Evolutionary conservation across 2,797 vertebrate genomes (phyloP).

Genomic region (Micrastur ruficollis): DNA sequence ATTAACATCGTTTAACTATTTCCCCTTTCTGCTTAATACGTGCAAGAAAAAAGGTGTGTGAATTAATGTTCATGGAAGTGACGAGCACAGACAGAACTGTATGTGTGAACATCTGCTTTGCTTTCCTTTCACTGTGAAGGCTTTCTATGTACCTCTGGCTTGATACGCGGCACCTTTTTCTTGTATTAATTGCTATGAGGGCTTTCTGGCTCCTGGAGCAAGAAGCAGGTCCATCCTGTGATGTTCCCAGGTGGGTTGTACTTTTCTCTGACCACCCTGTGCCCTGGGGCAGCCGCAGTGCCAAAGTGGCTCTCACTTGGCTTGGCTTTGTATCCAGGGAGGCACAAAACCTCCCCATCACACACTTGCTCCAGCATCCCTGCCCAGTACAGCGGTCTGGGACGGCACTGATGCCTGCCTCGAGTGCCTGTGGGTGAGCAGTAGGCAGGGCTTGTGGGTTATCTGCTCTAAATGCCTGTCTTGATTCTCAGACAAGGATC

Average conservation of each 20-base stretch:
- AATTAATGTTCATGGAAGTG: background rate
- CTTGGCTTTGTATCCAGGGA: background rate
- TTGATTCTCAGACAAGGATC: background rate
- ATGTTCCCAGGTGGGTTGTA: background rate
- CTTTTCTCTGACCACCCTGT: background rate
- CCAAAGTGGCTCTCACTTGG: background rate
- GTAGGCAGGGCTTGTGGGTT: background rate
- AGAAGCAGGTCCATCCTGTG: background rate
- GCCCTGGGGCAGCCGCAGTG: background rate
- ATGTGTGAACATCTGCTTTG: background rate
- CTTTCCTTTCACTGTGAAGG: background rate
- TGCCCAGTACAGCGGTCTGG: accelerated
- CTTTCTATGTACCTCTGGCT: background rate
- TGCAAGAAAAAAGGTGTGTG: background rate
- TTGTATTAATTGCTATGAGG: accelerated
- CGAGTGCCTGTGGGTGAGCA: accelerated
- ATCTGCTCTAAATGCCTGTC: background rate
- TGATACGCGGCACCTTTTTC: background rate
- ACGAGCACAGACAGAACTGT: accelerated
- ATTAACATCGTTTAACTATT: constrained; percentile 53
- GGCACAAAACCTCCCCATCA: background rate
- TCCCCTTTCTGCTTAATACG: constrained; percentile 9
- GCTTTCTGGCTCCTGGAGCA: background rate
- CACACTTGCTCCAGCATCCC: accelerated
- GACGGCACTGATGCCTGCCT: background rate